Conservation (phyloP, 64 coral and sea anemone species). For the Acropora yongei region DNA sequence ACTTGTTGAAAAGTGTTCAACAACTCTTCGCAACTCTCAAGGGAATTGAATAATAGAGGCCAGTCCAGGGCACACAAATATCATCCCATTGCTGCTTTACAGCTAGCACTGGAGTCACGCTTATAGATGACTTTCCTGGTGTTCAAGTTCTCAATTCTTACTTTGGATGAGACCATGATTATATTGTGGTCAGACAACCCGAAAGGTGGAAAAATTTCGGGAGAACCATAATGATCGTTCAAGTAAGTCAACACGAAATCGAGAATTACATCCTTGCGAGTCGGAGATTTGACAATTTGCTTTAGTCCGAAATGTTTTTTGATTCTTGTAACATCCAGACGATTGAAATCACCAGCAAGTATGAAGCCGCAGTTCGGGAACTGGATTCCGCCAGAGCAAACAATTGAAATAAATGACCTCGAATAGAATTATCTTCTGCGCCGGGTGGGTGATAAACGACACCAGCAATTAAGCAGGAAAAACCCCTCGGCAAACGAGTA, state of each 20-base stretch:
- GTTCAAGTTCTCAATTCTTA: too few relatives aligned
- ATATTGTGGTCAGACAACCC: background rate
- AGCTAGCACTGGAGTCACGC: slow-evolving; percentile 30
- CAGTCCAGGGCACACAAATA: slow-evolving; percentile 22
- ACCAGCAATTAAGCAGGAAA: slow-evolving; percentile 16
- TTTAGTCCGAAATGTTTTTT: slow-evolving; percentile 44
- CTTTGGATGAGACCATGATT: too few relatives aligned
- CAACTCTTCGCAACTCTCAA: slow-evolving; percentile 31
- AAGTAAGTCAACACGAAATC: background rate
- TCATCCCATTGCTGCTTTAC: slow-evolving; percentile 41
- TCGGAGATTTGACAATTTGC: slow-evolving; percentile 57
- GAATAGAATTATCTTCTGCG: background rate
- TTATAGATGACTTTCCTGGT: background rate
- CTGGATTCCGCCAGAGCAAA: background rate
- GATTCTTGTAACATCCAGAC: slow-evolving; percentile 22
- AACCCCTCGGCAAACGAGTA: slow-evolving; percentile 9
- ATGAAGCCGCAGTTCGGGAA: slow-evolving; percentile 19
- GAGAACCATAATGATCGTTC: too few relatives aligned
- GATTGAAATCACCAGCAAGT: slow-evolving; percentile 61
- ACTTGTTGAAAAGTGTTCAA: slow-evolving; percentile 19
- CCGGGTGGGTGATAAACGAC: slow-evolving; percentile 34
- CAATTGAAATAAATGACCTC: slow-evolving; percentile 29
- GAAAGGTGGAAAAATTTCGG: too few relatives aligned
- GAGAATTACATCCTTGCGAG: slow-evolving; percentile 13
- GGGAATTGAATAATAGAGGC: slow-evolving; percentile 31